Base-by-base conservation (phyloP, 2,888 invertebrate species). In the Epirrhoe tristata region DNA sequence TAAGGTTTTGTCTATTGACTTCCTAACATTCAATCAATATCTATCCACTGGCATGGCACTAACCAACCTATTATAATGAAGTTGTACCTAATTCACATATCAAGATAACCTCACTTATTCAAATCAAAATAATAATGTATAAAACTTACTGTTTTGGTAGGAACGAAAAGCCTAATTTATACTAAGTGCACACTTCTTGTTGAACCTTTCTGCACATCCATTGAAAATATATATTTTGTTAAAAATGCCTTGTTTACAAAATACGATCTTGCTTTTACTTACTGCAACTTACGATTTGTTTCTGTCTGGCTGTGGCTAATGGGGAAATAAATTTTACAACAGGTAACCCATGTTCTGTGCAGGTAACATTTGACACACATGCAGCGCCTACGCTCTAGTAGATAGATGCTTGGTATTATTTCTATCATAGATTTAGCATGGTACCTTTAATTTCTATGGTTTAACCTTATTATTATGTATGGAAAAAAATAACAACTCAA, bases 171-270 rank as follows among this genome's bases (percentile, higher is more conserved):
- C 39, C 12, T 43, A 10, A 43, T 4, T 12, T 3, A 12, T 10
- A 12, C 39, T 12, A 12, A 43, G 39, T 12, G 12, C 39, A 43
- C 39, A 43, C 12, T 34, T 34, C 24, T 34, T 34, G 34, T 34
- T 34, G 6, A 34, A 7, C 4, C 4, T 43, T 43, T 43, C 4
- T 43, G 12, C 8, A 43, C 8, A 34, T 34, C 34, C 34, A 7
- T 43, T 46, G 2, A n/a, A n/a, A 46, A 5, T 12, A 46, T 14
- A 24, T 24, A 7, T 24, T 31, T 51, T 31, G 51, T 16, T 10
- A 12, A 12, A 24, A 51, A 51, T 24, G 14, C 55, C 55, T 55
- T 55, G 56, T 57, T 57, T 46, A 57, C 56, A 46, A 57, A 57
- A 57, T 6, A 43, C 48, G 16, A 4, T 16, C 14, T 43, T 4